Base-by-base conservation (phyloP, 2,113 vertebrate species). In the Pyxicephalus adspersus region DNA sequence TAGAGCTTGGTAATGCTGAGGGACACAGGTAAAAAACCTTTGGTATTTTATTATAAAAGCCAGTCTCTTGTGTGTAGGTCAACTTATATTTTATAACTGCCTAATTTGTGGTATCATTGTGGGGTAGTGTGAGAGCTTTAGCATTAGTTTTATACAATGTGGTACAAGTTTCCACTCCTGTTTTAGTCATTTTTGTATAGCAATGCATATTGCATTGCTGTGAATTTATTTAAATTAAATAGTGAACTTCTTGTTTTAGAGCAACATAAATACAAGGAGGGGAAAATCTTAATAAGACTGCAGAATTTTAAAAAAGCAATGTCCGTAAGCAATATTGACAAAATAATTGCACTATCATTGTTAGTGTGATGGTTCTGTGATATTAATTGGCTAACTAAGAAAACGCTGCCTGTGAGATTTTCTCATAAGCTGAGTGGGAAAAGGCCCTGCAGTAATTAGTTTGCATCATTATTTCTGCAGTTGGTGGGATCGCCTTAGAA, bases 361-460 rank as follows among this genome's bases (percentile, higher is more conserved):
- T 34, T 58, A 16, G 9, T 34, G n/a, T 34, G 28, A 58, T 73
- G 16, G n/a, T 58, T 73, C 52, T 57, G 26, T 29, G 52, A 31
- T 73, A 23, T 26, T 73, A 73, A 73, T 57, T 57, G 7, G 16
- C 20, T 73, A 34, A 31, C 19, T 57, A 57, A 28, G 57, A 57
- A 9, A 19, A 73, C 13, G 26, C 50, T 34, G 26, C 70, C 51
- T 72, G 51, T 26, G 52, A 72, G 70, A 57, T 72, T 63, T 61
- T 76, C 18, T 45, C 17, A 23, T 29, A 28, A 45, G 58, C 7
- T 1, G 29, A 50, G 34, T 2, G 6, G 64, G 74, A 51, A 45
- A 64, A 63, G 29, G 60, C 57, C n/a, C 60, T 51, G 25, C 38
- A 76, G 74, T 64, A 29, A 76, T 76, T 28, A 50, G 18, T 76